phyloP scores from a whole-genome alignment of 2,113 vertebrate genomes.

The Peromyscus californicus region DNA sequence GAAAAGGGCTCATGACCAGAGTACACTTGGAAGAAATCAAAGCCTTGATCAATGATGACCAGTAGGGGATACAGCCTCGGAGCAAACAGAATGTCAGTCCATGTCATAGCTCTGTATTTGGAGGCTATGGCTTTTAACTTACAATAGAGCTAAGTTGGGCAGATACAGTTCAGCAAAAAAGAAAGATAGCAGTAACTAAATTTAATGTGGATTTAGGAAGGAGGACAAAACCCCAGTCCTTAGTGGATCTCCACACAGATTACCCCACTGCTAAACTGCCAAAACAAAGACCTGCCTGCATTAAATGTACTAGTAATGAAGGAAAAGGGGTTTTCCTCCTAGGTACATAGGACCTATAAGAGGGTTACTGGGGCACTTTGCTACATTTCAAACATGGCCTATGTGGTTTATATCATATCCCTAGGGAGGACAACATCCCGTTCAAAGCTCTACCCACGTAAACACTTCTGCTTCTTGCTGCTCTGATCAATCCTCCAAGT shows the following conservation, averaged over 20 bases:
- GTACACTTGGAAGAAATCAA: not conserved
- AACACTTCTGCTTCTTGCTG: slow-evolving; percentile 43
- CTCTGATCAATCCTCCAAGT: slow-evolving; percentile 75
- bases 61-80: not conserved
- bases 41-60: not conserved
- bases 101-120: not conserved
- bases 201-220: not conserved
- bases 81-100: not conserved
- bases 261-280: not conserved
- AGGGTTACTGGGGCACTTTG: not conserved
- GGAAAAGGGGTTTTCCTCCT: not conserved
- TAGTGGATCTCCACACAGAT: not conserved
- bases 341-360: not conserved
- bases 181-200: not conserved
- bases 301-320: not conserved
- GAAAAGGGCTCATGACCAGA: not conserved
- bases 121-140: not conserved
- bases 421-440: slow-evolving; percentile 34
- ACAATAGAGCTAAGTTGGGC: not conserved
- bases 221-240: not conserved
- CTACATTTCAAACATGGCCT: not conserved
- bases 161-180: not conserved
- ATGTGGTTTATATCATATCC: slow-evolving; percentile 54
- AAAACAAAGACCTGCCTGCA: not conserved
- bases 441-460: slow-evolving; percentile 34